phyloP scores from a whole-genome alignment of 2,113 vertebrate species.

The Oryzias curvinotus region DNA sequence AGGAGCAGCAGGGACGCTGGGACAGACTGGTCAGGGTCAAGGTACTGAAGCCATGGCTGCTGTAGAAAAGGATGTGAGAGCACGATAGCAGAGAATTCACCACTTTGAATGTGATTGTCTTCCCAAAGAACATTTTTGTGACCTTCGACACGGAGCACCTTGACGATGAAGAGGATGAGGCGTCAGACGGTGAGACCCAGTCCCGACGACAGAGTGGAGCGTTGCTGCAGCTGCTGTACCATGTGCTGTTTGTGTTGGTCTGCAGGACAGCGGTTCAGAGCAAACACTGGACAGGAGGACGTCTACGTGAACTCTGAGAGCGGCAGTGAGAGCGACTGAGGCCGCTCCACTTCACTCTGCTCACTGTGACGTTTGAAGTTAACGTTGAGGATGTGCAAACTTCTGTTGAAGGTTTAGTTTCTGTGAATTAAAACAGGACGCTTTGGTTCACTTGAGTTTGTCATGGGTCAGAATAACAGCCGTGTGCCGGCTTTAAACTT shows the following conservation, averaged over 20 bases:
- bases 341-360: neutral
- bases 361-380: neutral
- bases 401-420: no score
- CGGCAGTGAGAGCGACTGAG: constrained; percentile 70
- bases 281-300: constrained; percentile 43
- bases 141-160: constrained; percentile 69
- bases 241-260: neutral
- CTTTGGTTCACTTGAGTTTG: no score
- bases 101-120: neutral
- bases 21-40: constrained; percentile 61
- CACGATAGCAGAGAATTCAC: neutral
- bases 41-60: constrained; percentile 22
- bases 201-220: neutral
- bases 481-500: no score
- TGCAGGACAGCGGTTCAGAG: constrained; percentile 58
- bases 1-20: constrained; percentile 61
- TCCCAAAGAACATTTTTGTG: constrained; percentile 70
- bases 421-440: no score
- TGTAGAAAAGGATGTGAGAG: neutral
- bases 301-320: constrained; percentile 47
- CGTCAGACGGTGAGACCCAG: constrained; percentile 34
- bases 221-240: neutral
- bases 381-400: no score
- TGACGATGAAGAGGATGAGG: constrained; percentile 49
- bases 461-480: no score